These are phyloP conservation scores for Oreochromis tanganicae DNA, from an alignment of 2,113 vertebrate genomes.

Conservation along the genomic window DNA sequence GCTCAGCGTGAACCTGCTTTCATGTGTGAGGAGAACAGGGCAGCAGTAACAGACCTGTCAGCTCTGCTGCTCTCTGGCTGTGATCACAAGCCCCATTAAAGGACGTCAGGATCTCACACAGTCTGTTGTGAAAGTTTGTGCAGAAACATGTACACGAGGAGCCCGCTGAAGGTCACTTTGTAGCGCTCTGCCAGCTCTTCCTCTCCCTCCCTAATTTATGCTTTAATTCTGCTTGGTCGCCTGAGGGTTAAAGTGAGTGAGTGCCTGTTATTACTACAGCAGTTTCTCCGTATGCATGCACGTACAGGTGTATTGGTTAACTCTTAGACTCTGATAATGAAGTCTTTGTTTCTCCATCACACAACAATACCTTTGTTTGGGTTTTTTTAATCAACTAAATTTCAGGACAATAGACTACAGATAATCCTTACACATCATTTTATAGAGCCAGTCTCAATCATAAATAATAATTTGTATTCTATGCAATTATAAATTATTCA, in stretches of 20 bases:
- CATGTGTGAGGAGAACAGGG: not conserved
- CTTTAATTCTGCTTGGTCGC: accelerated
- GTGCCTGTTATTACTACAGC: not conserved
- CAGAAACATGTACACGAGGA: not conserved
- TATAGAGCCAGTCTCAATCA: accelerated
- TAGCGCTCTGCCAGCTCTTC: not conserved
- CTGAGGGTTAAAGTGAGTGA: not conserved
- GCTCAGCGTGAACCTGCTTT: not conserved
- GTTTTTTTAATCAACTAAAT: not conserved
- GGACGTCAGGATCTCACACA: not conserved
- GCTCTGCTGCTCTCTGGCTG: not conserved
- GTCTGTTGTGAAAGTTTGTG: accelerated
- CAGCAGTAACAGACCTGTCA: not conserved
- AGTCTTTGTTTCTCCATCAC: not conserved
- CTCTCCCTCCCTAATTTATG: not conserved
- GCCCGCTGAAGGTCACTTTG: accelerated
- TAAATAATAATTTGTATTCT: accelerated
- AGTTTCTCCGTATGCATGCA: accelerated
- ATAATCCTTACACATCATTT: accelerated
- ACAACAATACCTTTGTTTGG: not conserved
- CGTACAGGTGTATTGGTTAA: not conserved
- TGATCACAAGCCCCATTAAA: not conserved
- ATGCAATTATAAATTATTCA: not conserved
- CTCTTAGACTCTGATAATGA: not conserved
- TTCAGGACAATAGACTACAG: accelerated